Percentiles rank a stretch among this genome's conserved stretches.
These are phyloP conservation scores for Leucoraja ocellata DNA, from an alignment of 2,797 vertebrate genomes.

Conservation along the genomic window DNA sequence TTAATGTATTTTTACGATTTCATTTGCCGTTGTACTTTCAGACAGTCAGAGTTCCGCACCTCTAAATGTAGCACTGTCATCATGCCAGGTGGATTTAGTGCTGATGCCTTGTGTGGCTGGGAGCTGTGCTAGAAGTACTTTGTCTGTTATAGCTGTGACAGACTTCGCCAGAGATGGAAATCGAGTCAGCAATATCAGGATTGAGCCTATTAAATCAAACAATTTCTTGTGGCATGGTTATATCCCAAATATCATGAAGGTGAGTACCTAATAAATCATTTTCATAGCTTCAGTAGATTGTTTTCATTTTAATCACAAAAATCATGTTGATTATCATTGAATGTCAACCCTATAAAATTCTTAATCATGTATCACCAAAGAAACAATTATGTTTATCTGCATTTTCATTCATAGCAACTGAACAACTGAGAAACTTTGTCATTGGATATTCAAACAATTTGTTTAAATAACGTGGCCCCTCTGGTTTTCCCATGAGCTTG, in stretches of 20 bases:
- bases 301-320: background rate
- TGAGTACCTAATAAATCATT: conserved; percentile 43
- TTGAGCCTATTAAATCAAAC: conserved; percentile 38
- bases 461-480: background rate
- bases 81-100: conserved; percentile 61
- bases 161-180: conserved; percentile 63
- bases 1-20: conserved; percentile 44
- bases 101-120: conserved; percentile 47
- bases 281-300: background rate
- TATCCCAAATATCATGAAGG: conserved; percentile 56
- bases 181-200: conserved; percentile 51
- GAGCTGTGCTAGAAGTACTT: conserved; percentile 52
- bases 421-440: background rate
- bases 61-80: conserved; percentile 59
- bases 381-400: background rate
- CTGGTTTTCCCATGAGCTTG: too few relatives aligned
- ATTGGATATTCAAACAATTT: background rate
- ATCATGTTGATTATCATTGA: background rate
- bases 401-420: background rate
- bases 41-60: conserved; percentile 51
- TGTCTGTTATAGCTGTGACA: conserved; percentile 61
- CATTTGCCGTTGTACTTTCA: conserved; percentile 46
- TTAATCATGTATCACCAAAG: background rate
- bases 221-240: conserved; percentile 63
- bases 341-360: background rate